These are phyloP conservation scores for Phenganax subtilis DNA, from an alignment of 92 coral and sea anemone genomes.

Conservation along the genomic window DNA sequence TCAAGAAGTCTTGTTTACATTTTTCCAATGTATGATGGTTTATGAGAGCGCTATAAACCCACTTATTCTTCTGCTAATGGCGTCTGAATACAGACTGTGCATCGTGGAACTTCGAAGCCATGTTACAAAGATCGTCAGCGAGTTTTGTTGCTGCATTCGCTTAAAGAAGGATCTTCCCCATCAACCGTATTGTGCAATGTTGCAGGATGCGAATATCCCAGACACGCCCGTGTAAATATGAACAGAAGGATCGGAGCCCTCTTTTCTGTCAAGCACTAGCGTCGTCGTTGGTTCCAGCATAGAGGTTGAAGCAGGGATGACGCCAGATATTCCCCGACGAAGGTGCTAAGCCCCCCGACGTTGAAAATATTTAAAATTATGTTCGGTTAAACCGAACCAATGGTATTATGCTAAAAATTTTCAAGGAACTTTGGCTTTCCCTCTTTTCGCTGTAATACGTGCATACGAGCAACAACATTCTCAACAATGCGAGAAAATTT, in stretches of 20 bases:
- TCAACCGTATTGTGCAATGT: slow-evolving; percentile 25
- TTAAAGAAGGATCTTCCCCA: slow-evolving; percentile 17
- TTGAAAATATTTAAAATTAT: no score
- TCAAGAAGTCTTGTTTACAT: slow-evolving; percentile 23
- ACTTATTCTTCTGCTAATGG: slow-evolving; percentile 36
- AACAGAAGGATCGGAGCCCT: background rate
- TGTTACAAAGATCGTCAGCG: background rate
- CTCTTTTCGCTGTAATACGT: no score
- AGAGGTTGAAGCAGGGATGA: no score
- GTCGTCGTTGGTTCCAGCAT: no score
- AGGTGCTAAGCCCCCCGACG: no score
- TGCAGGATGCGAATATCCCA: slow-evolving; percentile 25
- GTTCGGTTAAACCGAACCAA: no score
- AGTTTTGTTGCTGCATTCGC: slow-evolving; percentile 8
- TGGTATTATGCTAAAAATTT: no score
- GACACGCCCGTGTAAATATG: slow-evolving; percentile 25
- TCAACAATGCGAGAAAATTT: no score
- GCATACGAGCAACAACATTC: no score
- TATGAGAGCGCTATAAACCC: slow-evolving; percentile 30
- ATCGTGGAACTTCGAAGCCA: background rate
- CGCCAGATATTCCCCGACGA: no score
- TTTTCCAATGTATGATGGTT: slow-evolving; percentile 32
- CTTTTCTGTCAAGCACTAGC: no score
- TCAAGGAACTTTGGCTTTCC: no score
- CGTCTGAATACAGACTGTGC: slow-evolving; percentile 37